phyloP scores from a whole-genome alignment of 1,140 invertebrate species.

The Nasonia giraulti region DNA sequence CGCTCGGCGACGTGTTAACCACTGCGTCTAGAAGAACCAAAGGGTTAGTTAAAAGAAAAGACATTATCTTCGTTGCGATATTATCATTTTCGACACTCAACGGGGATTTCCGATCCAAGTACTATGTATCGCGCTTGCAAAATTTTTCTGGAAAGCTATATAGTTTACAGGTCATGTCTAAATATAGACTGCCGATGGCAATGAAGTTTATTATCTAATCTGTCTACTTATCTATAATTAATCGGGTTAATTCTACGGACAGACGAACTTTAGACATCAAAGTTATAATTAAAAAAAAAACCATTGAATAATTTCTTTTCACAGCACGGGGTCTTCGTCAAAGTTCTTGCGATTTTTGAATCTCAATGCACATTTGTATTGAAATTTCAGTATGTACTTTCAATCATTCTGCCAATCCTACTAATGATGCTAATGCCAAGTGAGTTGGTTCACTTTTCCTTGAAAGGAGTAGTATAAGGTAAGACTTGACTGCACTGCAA shows the following conservation, averaged over 20 bases:
- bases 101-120: too few species aligned
- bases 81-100: neutral
- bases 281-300: too few species aligned
- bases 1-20: slow-evolving; percentile 78
- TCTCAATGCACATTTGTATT: neutral
- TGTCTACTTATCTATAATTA: neutral
- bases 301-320: too few species aligned
- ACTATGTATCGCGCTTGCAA: too few species aligned
- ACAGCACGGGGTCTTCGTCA: too few species aligned
- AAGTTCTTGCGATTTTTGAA: too few species aligned
- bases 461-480: neutral
- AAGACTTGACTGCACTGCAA: neutral
- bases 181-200: neutral
- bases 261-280: too few species aligned
- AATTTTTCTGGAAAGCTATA: neutral
- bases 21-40: slow-evolving; percentile 63
- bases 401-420: too few species aligned
- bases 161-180: neutral
- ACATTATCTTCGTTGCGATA: neutral
- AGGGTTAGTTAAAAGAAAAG: neutral
- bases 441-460: slow-evolving; percentile 8
- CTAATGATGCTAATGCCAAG: neutral
- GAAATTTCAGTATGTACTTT: neutral
- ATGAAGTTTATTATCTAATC: neutral
- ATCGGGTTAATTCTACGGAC: neutral